A percentile compares a stretch with the other conserved stretches of the same genome.
Evolutionary conservation across 2,113 vertebrate species (phyloP).

Genomic region (Zosterops pallidus): DNA sequence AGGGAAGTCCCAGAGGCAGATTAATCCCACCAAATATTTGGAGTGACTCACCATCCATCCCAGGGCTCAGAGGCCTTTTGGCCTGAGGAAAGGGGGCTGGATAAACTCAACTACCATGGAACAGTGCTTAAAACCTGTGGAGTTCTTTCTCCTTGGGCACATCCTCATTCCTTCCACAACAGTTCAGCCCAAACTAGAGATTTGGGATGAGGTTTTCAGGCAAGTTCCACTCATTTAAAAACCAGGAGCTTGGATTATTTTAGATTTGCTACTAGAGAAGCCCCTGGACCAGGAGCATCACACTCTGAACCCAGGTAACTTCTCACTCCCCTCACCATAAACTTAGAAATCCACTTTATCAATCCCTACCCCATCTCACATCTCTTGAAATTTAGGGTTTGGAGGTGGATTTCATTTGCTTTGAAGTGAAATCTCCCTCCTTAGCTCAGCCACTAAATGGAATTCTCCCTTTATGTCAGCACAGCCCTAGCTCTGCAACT

Average conservation of each 20-base stretch:
- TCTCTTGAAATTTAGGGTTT: not conserved
- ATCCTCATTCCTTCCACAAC: not conserved
- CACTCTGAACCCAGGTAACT: not conserved
- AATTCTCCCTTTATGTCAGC: not conserved
- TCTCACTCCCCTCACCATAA: not conserved
- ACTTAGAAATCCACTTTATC: not conserved
- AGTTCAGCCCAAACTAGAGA: not conserved
- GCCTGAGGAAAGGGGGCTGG: not conserved
- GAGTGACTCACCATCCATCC: not conserved
- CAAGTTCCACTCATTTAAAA: not conserved
- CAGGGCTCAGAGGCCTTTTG: not conserved
- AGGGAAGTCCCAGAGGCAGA: not conserved
- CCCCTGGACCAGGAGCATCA: not conserved
- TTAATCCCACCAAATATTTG: not conserved
- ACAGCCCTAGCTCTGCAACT: not conserved
- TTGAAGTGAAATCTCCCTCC: not conserved
- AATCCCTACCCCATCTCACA: not conserved
- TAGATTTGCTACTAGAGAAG: not conserved
- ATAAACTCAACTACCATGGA: not conserved
- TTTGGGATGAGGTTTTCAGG: not conserved
- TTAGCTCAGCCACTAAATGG: not conserved
- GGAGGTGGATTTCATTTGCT: slow-evolving; percentile 12
- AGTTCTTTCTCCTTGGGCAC: not conserved
- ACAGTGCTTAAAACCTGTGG: not conserved
- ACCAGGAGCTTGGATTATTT: not conserved